Evolutionary conservation across 2,888 invertebrate genomes (phyloP).

Genomic region (Nudaria mundana): DNA sequence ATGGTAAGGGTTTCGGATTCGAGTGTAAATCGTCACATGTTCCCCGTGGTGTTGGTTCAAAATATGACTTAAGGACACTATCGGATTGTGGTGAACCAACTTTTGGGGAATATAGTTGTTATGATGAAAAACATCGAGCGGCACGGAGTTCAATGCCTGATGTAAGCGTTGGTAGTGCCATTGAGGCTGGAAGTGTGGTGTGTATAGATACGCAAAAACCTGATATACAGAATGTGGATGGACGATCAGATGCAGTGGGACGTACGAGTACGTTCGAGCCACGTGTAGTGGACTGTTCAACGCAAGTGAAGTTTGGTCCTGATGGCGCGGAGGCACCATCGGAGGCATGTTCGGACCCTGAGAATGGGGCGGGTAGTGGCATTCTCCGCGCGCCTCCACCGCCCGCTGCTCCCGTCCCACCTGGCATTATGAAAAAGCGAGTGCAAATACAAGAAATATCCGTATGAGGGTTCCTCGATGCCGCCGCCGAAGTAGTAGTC

Average conservation of each 20-base stretch:
- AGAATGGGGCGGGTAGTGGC: conserved; percentile 66
- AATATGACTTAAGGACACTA: conserved; percentile 74
- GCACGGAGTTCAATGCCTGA: conserved; percentile 82
- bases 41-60: conserved; percentile 67
- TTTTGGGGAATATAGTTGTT: conserved; percentile 85
- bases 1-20: conserved; percentile 78
- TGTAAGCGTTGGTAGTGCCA: conserved; percentile 81
- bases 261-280: conserved; percentile 76
- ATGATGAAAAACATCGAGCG: conserved; percentile 82
- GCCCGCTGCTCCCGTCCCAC: conserved; percentile 82
- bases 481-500: conserved; percentile 65
- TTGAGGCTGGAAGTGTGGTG: conserved; percentile 80
- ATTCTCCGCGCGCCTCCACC: conserved; percentile 73
- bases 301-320: conserved; percentile 75
- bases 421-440: conserved; percentile 91
- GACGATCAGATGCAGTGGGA: conserved; percentile 58
- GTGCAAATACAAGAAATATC: conserved; percentile 97
- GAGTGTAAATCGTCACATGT: conserved; percentile 81
- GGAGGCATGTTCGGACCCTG: conserved; percentile 65
- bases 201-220: conserved; percentile 78
- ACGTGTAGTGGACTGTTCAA: conserved; percentile 75
- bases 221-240: conserved; percentile 74
- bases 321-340: conserved; percentile 69
- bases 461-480: conserved; percentile 84
- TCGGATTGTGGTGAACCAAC: conserved; percentile 78